Conservation (phyloP, 2,113 vertebrate species). For the Bolborhynchus lineola region DNA sequence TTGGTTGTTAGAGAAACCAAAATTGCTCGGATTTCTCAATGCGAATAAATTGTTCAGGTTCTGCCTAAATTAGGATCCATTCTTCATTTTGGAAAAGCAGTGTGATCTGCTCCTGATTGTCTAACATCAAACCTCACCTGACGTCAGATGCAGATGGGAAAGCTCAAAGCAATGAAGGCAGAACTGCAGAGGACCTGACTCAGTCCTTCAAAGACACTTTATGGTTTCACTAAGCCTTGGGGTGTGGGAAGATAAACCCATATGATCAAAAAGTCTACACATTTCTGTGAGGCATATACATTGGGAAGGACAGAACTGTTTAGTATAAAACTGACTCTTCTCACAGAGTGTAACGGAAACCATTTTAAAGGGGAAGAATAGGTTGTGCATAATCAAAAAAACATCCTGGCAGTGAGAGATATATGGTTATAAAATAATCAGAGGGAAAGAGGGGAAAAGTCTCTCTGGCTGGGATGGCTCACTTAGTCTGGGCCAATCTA, state of each 20-base stretch:
- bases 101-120: neutral
- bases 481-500: neutral
- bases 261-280: neutral
- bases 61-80: neutral
- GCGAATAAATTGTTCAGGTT: neutral
- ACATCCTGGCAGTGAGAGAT: neutral
- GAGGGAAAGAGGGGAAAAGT: neutral
- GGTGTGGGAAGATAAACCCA: fast-evolving
- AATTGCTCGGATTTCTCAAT: neutral
- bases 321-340: neutral
- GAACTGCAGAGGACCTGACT: neutral
- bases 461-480: slow-evolving; percentile 1
- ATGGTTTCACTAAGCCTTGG: neutral
- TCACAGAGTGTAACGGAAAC: neutral
- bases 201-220: neutral
- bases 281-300: neutral
- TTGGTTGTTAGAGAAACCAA: neutral
- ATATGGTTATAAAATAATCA: neutral
- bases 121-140: neutral
- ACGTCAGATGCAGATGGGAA: neutral
- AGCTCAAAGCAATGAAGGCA: neutral
- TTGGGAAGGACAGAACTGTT: neutral
- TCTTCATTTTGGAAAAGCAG: neutral
- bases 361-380: neutral
- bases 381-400: neutral